Conservation (phyloP, 1,140 invertebrate genomes). For the Nasonia giraulti region DNA sequence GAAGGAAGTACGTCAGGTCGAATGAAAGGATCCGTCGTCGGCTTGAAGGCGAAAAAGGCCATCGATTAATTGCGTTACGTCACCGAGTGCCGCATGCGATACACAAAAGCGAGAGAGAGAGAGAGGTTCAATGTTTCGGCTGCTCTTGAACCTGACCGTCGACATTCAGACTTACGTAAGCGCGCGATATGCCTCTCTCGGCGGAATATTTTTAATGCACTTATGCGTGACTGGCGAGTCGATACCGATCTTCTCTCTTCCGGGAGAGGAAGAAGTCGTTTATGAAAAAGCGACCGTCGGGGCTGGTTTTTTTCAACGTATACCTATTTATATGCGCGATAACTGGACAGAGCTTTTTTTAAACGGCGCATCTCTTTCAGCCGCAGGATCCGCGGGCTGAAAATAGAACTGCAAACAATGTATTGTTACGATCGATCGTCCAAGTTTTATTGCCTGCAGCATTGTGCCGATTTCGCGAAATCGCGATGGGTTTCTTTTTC, state of each 20-base stretch:
- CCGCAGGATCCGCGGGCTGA: too few relatives aligned
- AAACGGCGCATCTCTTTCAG: too few relatives aligned
- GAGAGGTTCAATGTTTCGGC: slow-evolving; percentile 19
- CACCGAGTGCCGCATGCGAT: not conserved
- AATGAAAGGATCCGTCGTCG: not conserved
- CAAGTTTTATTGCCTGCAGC: not conserved
- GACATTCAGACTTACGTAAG: slow-evolving; percentile 21
- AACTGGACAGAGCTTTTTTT: not conserved
- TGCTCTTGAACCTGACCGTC: slow-evolving; percentile 48
- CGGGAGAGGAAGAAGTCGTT: not conserved
- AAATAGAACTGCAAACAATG: not conserved
- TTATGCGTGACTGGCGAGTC: not conserved
- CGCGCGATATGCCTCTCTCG: not conserved
- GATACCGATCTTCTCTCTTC: not conserved
- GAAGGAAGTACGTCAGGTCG: too few relatives aligned
- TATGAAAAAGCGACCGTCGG: not conserved
- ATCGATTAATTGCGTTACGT: not conserved
- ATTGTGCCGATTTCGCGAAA: not conserved
- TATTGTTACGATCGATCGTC: not conserved
- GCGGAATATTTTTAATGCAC: slow-evolving; percentile 2
- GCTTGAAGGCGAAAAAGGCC: not conserved
- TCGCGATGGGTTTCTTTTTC: not conserved
- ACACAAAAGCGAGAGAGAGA: not conserved
- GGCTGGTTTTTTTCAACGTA: not conserved
- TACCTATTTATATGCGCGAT: not conserved